These are phyloP conservation scores for Drosophila setifemur DNA, from an alignment of 1,140 invertebrate genomes.

Conservation along the genomic window DNA sequence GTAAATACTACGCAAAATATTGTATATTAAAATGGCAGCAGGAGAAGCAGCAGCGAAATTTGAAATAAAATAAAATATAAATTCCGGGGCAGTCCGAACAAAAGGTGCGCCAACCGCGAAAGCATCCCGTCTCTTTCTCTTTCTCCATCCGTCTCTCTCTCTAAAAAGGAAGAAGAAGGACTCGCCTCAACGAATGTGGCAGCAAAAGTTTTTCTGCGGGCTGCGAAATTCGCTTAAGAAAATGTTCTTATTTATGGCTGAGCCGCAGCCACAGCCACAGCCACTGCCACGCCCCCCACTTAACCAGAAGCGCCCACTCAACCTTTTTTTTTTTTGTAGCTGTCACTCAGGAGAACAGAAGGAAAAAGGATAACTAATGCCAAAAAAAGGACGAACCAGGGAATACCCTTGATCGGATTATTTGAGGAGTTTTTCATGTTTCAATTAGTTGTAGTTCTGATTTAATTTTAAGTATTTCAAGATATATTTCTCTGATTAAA, in stretches of 20 bases:
- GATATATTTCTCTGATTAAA: too few relatives aligned
- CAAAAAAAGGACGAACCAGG: too few relatives aligned
- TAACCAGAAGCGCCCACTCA: too few relatives aligned
- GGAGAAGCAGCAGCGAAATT: constrained; percentile 30
- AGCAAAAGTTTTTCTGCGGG: constrained; percentile 12
- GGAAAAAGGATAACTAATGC: too few relatives aligned
- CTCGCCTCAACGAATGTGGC: constrained; percentile 32
- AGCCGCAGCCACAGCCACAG: constrained; percentile 23
- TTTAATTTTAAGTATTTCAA: too few relatives aligned
- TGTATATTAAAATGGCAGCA: constrained; percentile 47
- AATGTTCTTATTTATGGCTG: constrained; percentile 62
- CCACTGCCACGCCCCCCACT: neutral
- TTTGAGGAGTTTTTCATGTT: too few relatives aligned
- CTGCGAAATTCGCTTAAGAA: constrained; percentile 28
- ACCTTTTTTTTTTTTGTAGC: neutral
- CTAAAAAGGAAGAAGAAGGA: neutral
- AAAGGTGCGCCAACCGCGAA: constrained; percentile 49
- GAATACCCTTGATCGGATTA: too few relatives aligned
- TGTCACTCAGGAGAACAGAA: too few relatives aligned
- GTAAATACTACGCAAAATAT: constrained; percentile 25
- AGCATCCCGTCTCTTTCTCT: neutral
- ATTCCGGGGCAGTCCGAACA: constrained; percentile 42
- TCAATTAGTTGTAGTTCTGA: too few relatives aligned
- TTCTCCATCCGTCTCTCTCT: neutral
- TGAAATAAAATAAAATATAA: constrained; percentile 52